Evolutionary conservation across 1,140 invertebrate species (phyloP).

Genomic region (Euura saliciscinereae): DNA sequence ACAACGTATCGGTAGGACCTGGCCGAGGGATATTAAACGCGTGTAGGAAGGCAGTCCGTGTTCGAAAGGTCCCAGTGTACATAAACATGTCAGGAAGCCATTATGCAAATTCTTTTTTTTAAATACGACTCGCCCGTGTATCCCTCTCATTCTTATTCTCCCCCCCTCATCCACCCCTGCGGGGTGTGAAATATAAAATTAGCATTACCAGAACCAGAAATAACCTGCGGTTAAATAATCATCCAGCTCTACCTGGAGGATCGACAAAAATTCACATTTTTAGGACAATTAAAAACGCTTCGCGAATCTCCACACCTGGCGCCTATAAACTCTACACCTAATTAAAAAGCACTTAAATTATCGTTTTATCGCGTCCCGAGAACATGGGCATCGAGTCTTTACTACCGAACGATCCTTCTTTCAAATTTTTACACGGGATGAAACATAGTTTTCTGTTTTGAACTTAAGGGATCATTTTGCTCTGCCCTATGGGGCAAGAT

Average conservation of each 20-base stretch:
- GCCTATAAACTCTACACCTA: not conserved
- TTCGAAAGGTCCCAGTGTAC: conserved; percentile 39
- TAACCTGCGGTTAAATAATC: not conserved
- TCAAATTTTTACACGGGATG: too few species aligned
- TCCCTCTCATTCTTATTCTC: conserved; percentile 20
- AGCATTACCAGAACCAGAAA: conserved; percentile 32
- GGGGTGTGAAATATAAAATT: conserved; percentile 54
- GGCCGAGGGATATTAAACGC: conserved; percentile 8
- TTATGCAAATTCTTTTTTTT: conserved; percentile 54
- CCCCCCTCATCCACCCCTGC: conserved; percentile 16
- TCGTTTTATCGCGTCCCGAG: too few species aligned
- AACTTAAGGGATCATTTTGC: too few species aligned
- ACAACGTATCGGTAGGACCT: not conserved
- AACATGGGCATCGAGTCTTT: too few species aligned
- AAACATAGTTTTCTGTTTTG: too few species aligned
- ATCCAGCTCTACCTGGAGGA: conserved; percentile 32
- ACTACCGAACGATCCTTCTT: too few species aligned
- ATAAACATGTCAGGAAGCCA: conserved; percentile 56
- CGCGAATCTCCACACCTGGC: not conserved
- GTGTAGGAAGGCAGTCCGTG: conserved; percentile 8
- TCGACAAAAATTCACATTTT: conserved; percentile 54
- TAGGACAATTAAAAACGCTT: not conserved
- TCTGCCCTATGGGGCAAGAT: too few species aligned
- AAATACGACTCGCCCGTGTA: conserved; percentile 52
- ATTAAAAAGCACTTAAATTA: not conserved